These are phyloP conservation scores for Chauna torquata DNA, from an alignment of 2,113 vertebrate species.

Conservation along the genomic window DNA sequence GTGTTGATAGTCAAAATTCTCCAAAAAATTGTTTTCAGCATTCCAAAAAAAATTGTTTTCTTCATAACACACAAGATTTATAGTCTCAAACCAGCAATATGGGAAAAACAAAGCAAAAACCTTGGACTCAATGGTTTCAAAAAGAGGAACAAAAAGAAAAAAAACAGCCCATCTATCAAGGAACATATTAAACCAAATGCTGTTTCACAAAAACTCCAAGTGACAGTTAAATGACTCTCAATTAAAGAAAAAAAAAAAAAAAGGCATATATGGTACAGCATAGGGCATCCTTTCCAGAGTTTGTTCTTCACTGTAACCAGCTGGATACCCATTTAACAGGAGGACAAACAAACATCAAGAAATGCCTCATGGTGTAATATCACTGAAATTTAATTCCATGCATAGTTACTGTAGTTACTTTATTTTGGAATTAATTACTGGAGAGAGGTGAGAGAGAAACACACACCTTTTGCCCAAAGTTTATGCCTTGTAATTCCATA, in stretches of 20 bases:
- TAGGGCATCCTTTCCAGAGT: background rate
- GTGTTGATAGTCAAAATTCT: background rate
- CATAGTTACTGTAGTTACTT: conserved; percentile 2
- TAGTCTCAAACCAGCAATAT: background rate
- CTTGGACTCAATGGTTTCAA: background rate
- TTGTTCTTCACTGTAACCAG: background rate
- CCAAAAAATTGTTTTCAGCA: background rate
- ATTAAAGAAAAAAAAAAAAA: background rate
- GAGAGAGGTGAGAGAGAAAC: background rate
- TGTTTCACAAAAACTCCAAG: background rate
- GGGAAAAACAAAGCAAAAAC: background rate
- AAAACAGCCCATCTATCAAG: background rate
- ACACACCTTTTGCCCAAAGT: background rate
- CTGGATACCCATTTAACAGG: background rate
- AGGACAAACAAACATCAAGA: background rate
- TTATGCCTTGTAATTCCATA: background rate
- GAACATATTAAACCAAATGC: background rate
- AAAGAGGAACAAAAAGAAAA: background rate
- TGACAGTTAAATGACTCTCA: background rate
- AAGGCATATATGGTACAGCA: background rate
- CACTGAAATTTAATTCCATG: conserved; percentile 26
- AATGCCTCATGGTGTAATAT: background rate
- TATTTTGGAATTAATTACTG: conserved; percentile 49
- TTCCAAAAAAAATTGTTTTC: background rate
- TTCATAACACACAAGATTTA: background rate